phyloP scores from a whole-genome alignment of 2,888 invertebrate genomes.

The Apodemia mormo region DNA sequence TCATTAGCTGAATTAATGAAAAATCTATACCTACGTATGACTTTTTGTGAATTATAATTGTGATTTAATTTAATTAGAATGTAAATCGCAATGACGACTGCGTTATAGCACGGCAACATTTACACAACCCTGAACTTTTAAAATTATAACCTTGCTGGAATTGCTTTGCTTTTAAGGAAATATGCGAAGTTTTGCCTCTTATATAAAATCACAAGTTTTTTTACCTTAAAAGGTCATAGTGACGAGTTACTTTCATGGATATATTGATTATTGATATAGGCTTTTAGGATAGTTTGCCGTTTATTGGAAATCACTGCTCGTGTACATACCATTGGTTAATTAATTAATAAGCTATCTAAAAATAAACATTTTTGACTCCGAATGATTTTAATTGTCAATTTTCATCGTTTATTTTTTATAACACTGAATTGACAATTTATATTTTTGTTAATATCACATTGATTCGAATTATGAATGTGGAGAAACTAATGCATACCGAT shows the following conservation, averaged over 20 bases:
- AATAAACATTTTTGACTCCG: no score
- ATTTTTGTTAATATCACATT: no score
- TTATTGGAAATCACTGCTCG: neutral
- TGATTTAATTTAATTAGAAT: neutral
- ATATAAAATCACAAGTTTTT: slow-evolving; percentile 15
- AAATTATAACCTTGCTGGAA: slow-evolving; percentile 16
- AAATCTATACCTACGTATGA: neutral
- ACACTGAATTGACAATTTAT: no score
- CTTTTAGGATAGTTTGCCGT: neutral
- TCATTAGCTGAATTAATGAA: no score
- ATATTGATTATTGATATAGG: neutral
- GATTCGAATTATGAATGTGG: no score
- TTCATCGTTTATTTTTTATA: no score
- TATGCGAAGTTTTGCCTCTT: slow-evolving; percentile 14
- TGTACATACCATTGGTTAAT: neutral
- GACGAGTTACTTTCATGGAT: neutral
- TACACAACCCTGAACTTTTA: slow-evolving; percentile 16
- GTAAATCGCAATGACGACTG: neutral
- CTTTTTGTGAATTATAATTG: neutral
- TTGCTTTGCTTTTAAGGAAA: slow-evolving; percentile 15
- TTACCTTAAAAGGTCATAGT: slow-evolving; percentile 1
- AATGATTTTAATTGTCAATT: no score
- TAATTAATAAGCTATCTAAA: no score
- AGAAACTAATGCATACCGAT: no score
- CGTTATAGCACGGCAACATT: neutral